Percentiles rank a stretch among this genome's conserved stretches.
Conservation (phyloP, 2,888 invertebrate species). For the Thymelicus sylvestris region DNA sequence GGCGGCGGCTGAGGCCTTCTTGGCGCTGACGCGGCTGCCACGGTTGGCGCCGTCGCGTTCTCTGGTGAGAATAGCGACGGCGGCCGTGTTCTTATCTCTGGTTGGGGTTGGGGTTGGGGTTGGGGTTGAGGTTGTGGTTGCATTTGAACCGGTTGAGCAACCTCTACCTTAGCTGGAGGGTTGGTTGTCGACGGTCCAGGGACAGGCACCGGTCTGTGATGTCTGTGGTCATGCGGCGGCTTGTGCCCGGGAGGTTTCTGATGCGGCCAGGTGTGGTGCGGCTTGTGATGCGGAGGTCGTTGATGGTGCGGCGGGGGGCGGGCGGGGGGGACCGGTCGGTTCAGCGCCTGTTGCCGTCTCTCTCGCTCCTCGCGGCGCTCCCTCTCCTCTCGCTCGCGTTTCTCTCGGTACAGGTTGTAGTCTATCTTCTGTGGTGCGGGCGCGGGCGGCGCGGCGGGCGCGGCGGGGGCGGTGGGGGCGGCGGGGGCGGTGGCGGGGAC, state of each 20-base stretch:
- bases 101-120: slow-evolving; percentile 47
- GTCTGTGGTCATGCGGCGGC: slow-evolving; percentile 57
- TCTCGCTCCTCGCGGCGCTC: slow-evolving; percentile 73
- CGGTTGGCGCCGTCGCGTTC: slow-evolving; percentile 79
- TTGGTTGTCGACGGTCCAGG: slow-evolving; percentile 39
- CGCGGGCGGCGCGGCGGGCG: slow-evolving; percentile 59
- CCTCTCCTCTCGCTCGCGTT: slow-evolving; percentile 85
- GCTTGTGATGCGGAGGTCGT: slow-evolving; percentile 64
- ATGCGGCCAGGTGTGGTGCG: slow-evolving; percentile 66
- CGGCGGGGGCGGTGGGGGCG: slow-evolving; percentile 54
- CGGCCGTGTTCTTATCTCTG: slow-evolving; percentile 68
- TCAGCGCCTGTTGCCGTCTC: slow-evolving; percentile 61
- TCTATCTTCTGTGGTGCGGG: slow-evolving; percentile 81
- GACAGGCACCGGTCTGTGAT: slow-evolving; percentile 46
- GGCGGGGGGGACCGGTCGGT: slow-evolving; percentile 45
- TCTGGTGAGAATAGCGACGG: slow-evolving; percentile 88
- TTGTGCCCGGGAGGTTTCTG: slow-evolving; percentile 68
- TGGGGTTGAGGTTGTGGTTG: slow-evolving; percentile 46
- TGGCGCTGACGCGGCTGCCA: slow-evolving; percentile 67
- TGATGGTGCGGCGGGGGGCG: slow-evolving; percentile 59
- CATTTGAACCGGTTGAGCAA: not conserved
- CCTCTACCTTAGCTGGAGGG: not conserved
- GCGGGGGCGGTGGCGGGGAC: slow-evolving; percentile 69
- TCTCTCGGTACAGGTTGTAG: slow-evolving; percentile 87
- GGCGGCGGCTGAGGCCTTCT: slow-evolving; percentile 59